A percentile compares a stretch with the other conserved stretches of the same genome.
Evolutionary conservation across 2,113 vertebrate species (phyloP).

Genomic region (Takifugu bimaculatus): DNA sequence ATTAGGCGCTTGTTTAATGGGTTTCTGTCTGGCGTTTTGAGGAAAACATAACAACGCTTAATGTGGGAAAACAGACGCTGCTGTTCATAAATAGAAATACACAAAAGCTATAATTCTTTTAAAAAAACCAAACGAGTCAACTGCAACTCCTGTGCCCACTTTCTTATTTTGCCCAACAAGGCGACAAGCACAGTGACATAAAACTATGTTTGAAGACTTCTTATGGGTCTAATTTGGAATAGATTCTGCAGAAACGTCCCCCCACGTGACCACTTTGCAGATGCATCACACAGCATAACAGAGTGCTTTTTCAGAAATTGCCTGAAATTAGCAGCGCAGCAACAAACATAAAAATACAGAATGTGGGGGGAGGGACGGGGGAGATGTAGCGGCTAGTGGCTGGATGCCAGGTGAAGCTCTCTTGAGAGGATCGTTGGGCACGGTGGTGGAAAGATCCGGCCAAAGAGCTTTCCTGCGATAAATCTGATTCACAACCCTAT

Average conservation of each 20-base stretch:
- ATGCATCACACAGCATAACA: conserved; percentile 48
- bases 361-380: conserved; percentile 5
- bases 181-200: no score
- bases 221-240: no score
- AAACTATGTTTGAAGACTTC: no score
- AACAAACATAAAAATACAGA: conserved; percentile 49
- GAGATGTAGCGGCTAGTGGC: conserved; percentile 48
- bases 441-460: conserved; percentile 51
- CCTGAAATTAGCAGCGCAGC: conserved; percentile 58
- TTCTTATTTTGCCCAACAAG: no score
- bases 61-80: no score
- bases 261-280: conserved; percentile 45
- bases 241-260: conserved; percentile 24
- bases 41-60: no score
- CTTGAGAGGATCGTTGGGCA: conserved; percentile 45
- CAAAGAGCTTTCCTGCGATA: conserved; percentile 64
- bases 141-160: no score
- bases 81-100: no score
- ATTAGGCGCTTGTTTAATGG: no score
- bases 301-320: conserved; percentile 58
- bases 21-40: no score
- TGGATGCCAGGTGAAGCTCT: conserved; percentile 52
- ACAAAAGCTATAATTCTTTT: no score
- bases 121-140: no score
- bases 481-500: conserved; percentile 67